These are phyloP conservation scores for Molossus alvarezi DNA, from an alignment of 2,797 vertebrate genomes.

Conservation along the genomic window DNA sequence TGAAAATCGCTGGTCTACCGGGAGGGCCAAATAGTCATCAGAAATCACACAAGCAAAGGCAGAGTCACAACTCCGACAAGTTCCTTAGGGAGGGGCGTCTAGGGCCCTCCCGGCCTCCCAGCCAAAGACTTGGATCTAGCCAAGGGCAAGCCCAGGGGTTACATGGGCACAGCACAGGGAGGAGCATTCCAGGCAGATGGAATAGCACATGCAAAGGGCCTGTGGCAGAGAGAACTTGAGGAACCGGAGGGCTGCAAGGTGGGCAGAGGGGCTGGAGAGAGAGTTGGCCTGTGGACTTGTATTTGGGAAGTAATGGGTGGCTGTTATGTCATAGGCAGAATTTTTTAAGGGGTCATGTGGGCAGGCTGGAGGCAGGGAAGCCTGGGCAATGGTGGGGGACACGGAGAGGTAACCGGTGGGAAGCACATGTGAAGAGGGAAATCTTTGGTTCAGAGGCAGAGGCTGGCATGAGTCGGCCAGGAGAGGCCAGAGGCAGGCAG, in stretches of 20 bases:
- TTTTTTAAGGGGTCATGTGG: not conserved
- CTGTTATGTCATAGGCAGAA: accelerated
- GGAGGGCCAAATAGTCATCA: not conserved
- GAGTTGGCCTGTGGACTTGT: not conserved
- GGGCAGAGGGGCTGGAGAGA: not conserved
- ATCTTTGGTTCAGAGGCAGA: not conserved
- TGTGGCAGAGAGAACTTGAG: not conserved
- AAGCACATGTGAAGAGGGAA: accelerated
- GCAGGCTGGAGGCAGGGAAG: not conserved
- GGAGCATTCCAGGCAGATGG: not conserved
- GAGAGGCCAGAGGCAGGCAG: not conserved
- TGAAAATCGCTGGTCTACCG: not conserved
- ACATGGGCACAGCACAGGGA: no score
- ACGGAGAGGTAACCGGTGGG: not conserved
- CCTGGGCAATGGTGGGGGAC: not conserved
- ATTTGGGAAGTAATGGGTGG: not conserved
- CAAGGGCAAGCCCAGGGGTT: not conserved
- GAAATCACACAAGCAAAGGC: not conserved
- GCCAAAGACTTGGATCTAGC: not conserved
- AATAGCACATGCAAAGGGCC: not conserved
- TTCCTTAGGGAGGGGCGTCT: not conserved
- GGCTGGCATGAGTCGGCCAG: accelerated
- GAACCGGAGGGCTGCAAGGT: not conserved
- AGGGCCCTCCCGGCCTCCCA: not conserved
- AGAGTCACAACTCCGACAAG: not conserved